A percentile compares a stretch with the other conserved stretches of the same genome.
phyloP scores from a whole-genome alignment of 2,888 invertebrate genomes.

The Melipona beecheii region DNA sequence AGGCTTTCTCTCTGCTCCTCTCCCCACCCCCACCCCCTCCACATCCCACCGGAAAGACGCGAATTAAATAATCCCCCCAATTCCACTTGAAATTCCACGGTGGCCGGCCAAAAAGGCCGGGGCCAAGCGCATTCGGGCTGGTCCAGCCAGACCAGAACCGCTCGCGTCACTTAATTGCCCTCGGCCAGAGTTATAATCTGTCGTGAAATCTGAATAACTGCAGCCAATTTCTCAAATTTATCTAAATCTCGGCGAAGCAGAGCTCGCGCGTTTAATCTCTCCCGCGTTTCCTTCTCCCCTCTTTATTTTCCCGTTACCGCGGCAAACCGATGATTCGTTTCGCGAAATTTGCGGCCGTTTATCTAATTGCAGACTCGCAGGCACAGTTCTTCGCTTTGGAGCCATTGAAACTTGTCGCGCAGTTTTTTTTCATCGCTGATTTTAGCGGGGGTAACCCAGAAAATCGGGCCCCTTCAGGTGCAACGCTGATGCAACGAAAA shows the following conservation, averaged over 20 bases:
- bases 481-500: too few species aligned
- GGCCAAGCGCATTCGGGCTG: slow-evolving; percentile 52
- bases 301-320: not conserved
- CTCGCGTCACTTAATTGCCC: slow-evolving; percentile 72
- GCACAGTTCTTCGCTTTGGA: too few species aligned
- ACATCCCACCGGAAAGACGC: slow-evolving; percentile 49
- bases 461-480: too few species aligned
- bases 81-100: slow-evolving; percentile 72
- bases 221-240: slow-evolving; percentile 76
- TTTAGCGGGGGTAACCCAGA: too few species aligned
- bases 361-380: too few species aligned
- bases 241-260: slow-evolving; percentile 63
- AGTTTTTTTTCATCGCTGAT: too few species aligned
- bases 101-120: slow-evolving; percentile 64
- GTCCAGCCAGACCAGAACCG: slow-evolving; percentile 45
- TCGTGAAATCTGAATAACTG: slow-evolving; percentile 78
- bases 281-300: not conserved
- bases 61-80: slow-evolving; percentile 73
- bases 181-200: slow-evolving; percentile 73
- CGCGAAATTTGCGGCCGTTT: not conserved
- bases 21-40: too few species aligned
- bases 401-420: too few species aligned
- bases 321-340: slow-evolving; percentile 4
- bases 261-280: slow-evolving; percentile 37
- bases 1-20: too few species aligned